Evolutionary conservation across 2,113 vertebrate genomes (phyloP).

Genomic region (Abramis brama): DNA sequence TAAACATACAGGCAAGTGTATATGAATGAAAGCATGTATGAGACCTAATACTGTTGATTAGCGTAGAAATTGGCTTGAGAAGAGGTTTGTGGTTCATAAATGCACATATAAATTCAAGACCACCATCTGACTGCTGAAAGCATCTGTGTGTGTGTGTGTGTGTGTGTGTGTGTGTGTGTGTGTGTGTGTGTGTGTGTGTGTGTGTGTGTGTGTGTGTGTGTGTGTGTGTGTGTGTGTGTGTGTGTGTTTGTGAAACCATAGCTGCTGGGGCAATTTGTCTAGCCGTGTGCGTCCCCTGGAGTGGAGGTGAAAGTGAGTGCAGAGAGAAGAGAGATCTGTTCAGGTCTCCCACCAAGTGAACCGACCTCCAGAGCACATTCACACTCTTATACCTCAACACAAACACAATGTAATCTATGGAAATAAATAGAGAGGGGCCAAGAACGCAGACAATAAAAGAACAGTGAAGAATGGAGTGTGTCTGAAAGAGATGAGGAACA

Average conservation of each 20-base stretch:
- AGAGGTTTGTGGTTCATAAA: neutral
- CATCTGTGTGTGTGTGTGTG: neutral
- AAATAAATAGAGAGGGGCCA: constrained; percentile 3
- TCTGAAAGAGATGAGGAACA: constrained; percentile 14
- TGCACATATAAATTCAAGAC: neutral
- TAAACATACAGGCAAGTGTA: neutral
- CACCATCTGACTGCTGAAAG: neutral
- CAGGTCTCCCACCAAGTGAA: constrained; percentile 12
- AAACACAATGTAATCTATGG: constrained; percentile 23
- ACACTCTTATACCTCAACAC: constrained; percentile 23
- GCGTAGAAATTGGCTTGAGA: neutral
- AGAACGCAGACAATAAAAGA: neutral
- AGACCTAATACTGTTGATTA: neutral
- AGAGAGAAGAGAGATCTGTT: constrained; percentile 41
- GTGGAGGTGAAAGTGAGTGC: constrained; percentile 38
- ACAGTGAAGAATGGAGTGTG: neutral
- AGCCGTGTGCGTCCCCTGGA: constrained; percentile 28
- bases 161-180: no score
- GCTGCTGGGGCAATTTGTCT: constrained; percentile 17
- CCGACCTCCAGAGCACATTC: constrained; percentile 20
- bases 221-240: no score
- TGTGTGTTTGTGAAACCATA: constrained; percentile 3
- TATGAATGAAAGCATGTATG: neutral
- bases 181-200: no score
- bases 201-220: no score